Evolutionary conservation across 1,140 invertebrate species (phyloP).

Genomic region (Bombus pascuorum): DNA sequence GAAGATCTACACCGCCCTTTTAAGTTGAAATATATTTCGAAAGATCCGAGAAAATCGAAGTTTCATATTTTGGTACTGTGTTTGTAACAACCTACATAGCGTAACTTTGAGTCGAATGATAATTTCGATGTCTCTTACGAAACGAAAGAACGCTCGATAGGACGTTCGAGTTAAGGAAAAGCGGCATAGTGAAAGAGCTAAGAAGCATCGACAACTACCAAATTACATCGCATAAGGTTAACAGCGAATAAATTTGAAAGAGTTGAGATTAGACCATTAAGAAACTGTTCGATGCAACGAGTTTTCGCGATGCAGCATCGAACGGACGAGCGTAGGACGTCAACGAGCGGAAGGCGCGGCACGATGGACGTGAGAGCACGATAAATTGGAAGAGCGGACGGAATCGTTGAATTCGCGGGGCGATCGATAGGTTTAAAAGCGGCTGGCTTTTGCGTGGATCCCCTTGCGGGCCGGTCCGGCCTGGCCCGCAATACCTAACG

Average conservation of each 20-base stretch:
- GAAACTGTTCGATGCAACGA: neutral
- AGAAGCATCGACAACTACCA: too few relatives aligned
- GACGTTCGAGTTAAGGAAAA: too few relatives aligned
- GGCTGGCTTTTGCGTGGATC: slow-evolving; percentile 66
- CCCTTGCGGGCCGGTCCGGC: slow-evolving; percentile 71
- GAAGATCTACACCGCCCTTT: too few relatives aligned
- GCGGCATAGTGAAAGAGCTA: too few relatives aligned
- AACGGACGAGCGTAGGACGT: neutral
- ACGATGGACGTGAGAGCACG: slow-evolving; percentile 12
- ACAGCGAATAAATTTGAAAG: too few relatives aligned
- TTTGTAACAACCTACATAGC: neutral
- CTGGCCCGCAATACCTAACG: slow-evolving; percentile 80
- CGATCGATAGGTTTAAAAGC: slow-evolving; percentile 72
- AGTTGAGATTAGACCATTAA: accelerated
- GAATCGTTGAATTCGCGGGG: slow-evolving; percentile 50
- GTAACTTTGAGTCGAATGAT: too few relatives aligned
- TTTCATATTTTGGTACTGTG: neutral
- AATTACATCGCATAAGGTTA: too few relatives aligned
- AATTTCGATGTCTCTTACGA: too few relatives aligned
- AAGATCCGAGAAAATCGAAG: neutral
- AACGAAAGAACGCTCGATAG: too few relatives aligned
- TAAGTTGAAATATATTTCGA: neutral
- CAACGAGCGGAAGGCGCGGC: neutral
- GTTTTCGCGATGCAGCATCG: neutral
- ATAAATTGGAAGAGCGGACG: slow-evolving; percentile 61